Evolutionary conservation across 2,888 invertebrate genomes (phyloP).

Genomic region (Incurvaria masculella): DNA sequence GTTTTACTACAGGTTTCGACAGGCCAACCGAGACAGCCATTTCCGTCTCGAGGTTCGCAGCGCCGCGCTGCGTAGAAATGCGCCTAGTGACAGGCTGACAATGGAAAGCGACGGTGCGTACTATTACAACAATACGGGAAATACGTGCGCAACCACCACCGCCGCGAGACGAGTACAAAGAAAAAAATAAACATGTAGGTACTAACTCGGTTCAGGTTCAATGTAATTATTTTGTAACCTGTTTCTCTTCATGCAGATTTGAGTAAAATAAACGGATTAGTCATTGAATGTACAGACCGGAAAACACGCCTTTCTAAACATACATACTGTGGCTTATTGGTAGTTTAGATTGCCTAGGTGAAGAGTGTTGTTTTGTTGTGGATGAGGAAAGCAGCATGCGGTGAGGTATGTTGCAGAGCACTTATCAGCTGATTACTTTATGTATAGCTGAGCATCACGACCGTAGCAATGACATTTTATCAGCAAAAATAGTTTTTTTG

Average conservation of each 20-base stretch:
- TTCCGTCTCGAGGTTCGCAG: not conserved
- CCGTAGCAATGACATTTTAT: too few species aligned
- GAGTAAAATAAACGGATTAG: not conserved
- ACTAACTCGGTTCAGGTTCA: not conserved
- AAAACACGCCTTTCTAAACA: not conserved
- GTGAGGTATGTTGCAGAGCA: not conserved
- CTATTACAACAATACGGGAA: conserved; percentile 21
- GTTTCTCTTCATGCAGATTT: not conserved
- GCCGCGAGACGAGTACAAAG: conserved; percentile 18
- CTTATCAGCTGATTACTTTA: not conserved
- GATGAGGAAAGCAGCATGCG: not conserved
- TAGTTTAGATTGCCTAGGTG: not conserved
- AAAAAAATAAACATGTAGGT: conserved; percentile 28
- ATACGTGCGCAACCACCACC: conserved; percentile 43
- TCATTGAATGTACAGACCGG: not conserved
- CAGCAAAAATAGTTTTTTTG: too few species aligned
- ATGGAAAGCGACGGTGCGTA: conserved; percentile 52
- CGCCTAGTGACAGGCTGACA: conserved; percentile 17
- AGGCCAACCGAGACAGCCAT: not conserved
- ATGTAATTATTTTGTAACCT: not conserved
- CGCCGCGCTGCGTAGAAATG: not conserved
- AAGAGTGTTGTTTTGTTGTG: not conserved
- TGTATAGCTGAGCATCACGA: too few species aligned
- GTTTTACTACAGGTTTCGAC: conserved; percentile 44
- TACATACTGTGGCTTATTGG: not conserved